Conservation (phyloP, 1,140 invertebrate species). For the Heliconius melpomene region DNA sequence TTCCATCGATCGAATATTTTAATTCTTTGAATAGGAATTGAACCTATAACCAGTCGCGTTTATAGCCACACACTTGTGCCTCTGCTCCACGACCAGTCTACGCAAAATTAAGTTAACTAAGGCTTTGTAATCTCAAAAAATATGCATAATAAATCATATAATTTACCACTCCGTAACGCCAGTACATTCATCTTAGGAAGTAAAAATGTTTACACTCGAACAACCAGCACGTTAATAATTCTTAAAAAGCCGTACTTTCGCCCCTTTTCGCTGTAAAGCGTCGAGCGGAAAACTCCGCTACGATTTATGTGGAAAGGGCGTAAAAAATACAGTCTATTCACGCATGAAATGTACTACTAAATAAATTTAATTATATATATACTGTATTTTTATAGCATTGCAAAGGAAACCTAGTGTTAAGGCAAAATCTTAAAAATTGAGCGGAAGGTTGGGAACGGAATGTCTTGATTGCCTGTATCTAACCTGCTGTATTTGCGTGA, state of each 20-base stretch:
- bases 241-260: constrained; percentile 46
- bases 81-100: no score
- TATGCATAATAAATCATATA: not conserved
- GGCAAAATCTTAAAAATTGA: no score
- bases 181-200: constrained; percentile 34
- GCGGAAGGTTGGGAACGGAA: no score
- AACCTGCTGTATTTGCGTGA: no score
- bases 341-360: constrained; percentile 13
- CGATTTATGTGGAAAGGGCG: constrained; percentile 44
- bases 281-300: constrained; percentile 44
- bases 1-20: no score
- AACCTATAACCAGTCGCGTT: no score
- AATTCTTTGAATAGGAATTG: no score
- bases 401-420: not conserved
- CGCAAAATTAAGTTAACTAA: not conserved
- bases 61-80: no score
- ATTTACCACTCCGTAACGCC: constrained; percentile 20
- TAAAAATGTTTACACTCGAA: constrained; percentile 42
- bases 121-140: not conserved
- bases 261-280: constrained; percentile 45
- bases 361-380: not conserved
- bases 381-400: no score
- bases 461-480: no score
- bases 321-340: constrained; percentile 38
- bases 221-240: constrained; percentile 48